A percentile compares a stretch with the other conserved stretches of the same genome.
phyloP scores from a whole-genome alignment of 53 echinoderm and acorn worm genomes.

The Temnopleurus reevesii region DNA sequence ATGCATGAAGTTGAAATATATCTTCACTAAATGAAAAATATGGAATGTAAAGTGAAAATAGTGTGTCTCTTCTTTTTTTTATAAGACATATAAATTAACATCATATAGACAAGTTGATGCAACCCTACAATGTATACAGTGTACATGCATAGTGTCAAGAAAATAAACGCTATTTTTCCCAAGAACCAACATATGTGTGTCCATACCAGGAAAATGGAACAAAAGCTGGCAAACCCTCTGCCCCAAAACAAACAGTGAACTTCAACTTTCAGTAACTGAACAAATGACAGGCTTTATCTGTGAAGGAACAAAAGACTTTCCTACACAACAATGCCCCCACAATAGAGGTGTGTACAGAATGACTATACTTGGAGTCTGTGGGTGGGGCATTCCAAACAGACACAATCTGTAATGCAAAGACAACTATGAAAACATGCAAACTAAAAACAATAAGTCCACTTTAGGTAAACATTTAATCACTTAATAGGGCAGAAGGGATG shows the following conservation, averaged over 20 bases:
- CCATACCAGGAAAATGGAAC: no score
- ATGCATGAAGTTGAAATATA: no score
- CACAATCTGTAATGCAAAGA: background rate
- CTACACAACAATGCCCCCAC: background rate
- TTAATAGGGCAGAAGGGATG: conserved; percentile 18
- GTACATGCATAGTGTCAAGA: no score
- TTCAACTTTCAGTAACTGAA: background rate
- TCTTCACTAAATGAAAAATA: no score
- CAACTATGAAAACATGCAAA: conserved; percentile 6
- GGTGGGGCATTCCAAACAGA: background rate
- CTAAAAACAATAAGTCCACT: background rate
- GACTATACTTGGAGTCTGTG: background rate
- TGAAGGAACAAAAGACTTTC: background rate
- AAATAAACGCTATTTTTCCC: no score
- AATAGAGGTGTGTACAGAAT: background rate
- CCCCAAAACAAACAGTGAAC: background rate
- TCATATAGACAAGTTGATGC: no score
- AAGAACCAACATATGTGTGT: no score
- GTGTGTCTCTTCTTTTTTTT: no score
- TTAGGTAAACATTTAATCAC: conserved; percentile 24
- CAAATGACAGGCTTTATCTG: background rate
- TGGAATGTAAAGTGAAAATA: no score
- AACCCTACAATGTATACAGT: no score
- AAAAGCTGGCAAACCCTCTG: no score
- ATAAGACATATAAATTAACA: no score